Evolutionary conservation across 2,113 vertebrate species (phyloP), one percentile per base, ranked within the genome.

Genomic region (Girardinichthys multiradiatus): DNA sequence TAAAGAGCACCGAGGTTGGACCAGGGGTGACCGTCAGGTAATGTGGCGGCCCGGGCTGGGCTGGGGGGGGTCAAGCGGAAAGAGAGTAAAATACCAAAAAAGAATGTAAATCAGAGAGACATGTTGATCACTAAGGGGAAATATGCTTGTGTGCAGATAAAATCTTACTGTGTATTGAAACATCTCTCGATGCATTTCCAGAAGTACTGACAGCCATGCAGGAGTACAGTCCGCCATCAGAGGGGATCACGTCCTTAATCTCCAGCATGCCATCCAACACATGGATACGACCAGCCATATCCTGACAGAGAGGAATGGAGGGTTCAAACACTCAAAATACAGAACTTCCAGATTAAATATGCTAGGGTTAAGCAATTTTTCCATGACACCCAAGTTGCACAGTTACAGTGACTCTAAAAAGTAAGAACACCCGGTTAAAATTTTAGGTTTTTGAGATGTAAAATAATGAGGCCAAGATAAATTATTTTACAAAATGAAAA

Each of bases 181-280:
- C 84, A 31, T 91, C 89, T 78, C 90, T 75, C 2, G 89, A 92
- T 68, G 84, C 85, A 69, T 90, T 93, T 57, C 90, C 89, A 31
- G 67, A 79, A 2, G 2, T 0, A 67, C 88, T 91, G 74, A 82
- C 79, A 62, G 93, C 94, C 83, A 91, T 89, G 84, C 94, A 95
- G 70, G 89, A 93, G 85, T 94, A 95, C 29, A 91, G 28, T 24
- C 93, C 94, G 2, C 94, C 93, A 89, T 95, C 94, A 79, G 93
- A 92, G 81, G 94, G 90, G 80, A 70, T 48, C 26, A 94, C 68
- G 0, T 91, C 83, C 35, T 89, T 59, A 45, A 95, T 87, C 31
- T 79, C 29, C 84, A 95, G 72, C 19, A 68, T 60, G 1, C 82
- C 82, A 8, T 84, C 77, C 39, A 45, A 29, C 2, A 82, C 85